phyloP scores from a whole-genome alignment of 2,797 vertebrate genomes.

The Hirundo rustica region DNA sequence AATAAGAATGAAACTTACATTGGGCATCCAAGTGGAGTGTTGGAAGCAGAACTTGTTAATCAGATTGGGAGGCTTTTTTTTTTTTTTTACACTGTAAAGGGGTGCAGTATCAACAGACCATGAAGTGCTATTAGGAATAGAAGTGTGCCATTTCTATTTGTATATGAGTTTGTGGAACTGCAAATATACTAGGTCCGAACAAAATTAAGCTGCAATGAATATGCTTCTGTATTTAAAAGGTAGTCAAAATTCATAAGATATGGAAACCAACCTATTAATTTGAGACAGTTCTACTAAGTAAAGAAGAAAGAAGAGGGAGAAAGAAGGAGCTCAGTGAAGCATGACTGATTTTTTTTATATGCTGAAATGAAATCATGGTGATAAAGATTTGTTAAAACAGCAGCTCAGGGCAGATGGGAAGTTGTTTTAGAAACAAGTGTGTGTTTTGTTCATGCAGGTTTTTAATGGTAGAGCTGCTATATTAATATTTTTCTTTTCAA shows the following conservation, averaged over 20 bases:
- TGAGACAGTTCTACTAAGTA: neutral
- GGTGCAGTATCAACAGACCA: neutral
- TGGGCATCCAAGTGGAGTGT: neutral
- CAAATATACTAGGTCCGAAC: neutral
- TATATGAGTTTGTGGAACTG: neutral
- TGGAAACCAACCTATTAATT: constrained; percentile 6
- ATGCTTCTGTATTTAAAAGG: constrained; percentile 9
- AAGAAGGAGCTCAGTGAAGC: neutral
- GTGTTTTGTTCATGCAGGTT: neutral
- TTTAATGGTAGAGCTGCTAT: neutral
- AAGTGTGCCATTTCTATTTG: neutral
- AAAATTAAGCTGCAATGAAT: constrained; percentile 2
- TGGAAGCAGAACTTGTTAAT: constrained; percentile 15
- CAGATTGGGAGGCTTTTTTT: neutral
- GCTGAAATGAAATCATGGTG: constrained; percentile 35
- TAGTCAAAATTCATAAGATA: neutral
- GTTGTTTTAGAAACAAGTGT: neutral
- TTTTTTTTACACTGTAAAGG: constrained; percentile 6
- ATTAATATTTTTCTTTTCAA: neutral
- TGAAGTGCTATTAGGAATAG: constrained; percentile 35
- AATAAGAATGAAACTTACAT: neutral
- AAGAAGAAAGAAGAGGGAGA: neutral
- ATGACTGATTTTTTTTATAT: constrained; percentile 4
- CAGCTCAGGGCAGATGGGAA: neutral
- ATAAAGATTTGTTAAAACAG: constrained; percentile 4